These are phyloP conservation scores for Caiman crocodilus DNA, from an alignment of 2,797 vertebrate species.

Conservation along the genomic window DNA sequence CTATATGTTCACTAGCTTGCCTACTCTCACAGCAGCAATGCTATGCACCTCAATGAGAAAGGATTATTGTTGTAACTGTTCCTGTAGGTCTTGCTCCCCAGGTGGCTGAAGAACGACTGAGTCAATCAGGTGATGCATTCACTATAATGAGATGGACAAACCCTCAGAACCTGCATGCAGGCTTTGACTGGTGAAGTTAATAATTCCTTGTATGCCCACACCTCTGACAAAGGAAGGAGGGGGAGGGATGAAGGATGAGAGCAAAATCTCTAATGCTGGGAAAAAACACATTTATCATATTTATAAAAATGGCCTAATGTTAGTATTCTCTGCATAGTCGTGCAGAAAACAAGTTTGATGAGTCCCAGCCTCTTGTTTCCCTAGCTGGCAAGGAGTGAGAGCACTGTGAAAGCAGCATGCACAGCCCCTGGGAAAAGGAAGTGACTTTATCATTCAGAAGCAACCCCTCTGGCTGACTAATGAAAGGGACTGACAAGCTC, in stretches of 20 bases:
- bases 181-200: neutral
- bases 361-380: conserved; percentile 29
- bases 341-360: conserved; percentile 61
- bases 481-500: conserved; percentile 76
- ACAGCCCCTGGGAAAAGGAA: conserved; percentile 42
- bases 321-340: conserved; percentile 36
- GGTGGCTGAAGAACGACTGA: conserved; percentile 50
- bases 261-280: neutral
- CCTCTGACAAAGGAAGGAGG: neutral
- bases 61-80: conserved; percentile 54
- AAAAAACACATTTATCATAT: conserved; percentile 39
- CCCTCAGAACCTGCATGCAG: conserved; percentile 1
- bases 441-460: conserved; percentile 61
- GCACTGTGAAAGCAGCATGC: neutral
- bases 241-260: neutral
- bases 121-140: conserved; percentile 45
- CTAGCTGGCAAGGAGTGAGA: conserved; percentile 42
- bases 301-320: conserved; percentile 51
- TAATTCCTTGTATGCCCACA: neutral
- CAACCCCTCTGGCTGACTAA: conserved; percentile 70
- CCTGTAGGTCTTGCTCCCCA: conserved; percentile 42
- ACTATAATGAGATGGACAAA: conserved; percentile 25
- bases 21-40: conserved; percentile 59
- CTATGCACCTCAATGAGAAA: conserved; percentile 52
- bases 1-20: conserved; percentile 58